Conservation (phyloP, 2,888 invertebrate genomes). For the Operophtera brumata region DNA sequence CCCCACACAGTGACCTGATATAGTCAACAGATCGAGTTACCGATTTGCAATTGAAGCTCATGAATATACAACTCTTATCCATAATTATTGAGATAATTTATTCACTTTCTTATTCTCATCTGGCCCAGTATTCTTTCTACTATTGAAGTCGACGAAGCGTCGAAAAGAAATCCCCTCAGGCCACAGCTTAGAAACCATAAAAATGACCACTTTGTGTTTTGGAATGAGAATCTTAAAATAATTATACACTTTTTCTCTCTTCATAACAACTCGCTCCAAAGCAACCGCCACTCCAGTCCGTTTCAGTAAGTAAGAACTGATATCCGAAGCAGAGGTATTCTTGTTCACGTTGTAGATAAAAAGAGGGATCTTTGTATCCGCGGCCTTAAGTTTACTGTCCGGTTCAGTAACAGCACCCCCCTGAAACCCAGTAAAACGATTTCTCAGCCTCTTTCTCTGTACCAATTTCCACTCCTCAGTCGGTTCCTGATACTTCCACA, state of each 20-base stretch:
- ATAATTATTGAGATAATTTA: neutral
- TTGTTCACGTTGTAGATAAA: neutral
- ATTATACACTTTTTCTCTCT: constrained; percentile 19
- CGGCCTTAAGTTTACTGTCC: too few relatives aligned
- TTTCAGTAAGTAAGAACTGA: neutral
- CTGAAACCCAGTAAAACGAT: neutral
- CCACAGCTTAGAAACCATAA: constrained; percentile 31
- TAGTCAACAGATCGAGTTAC: constrained; percentile 29
- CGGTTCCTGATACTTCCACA: neutral
- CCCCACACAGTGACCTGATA: constrained; percentile 21
- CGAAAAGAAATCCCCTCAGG: constrained; percentile 29
- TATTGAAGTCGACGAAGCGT: constrained; percentile 21
- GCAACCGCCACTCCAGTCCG: neutral
- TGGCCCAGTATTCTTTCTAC: neutral
- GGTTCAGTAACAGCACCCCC: neutral
- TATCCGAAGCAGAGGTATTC: neutral
- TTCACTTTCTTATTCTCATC: neutral
- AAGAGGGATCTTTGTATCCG: neutral
- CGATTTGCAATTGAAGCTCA: constrained; percentile 34
- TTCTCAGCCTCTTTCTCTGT: neutral
- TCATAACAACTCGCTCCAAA: constrained; percentile 24
- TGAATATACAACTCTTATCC: constrained; percentile 7
- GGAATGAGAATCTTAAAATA: constrained; percentile 30
- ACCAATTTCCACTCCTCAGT: constrained; percentile 2
- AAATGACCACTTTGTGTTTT: constrained; percentile 21